These are phyloP conservation scores for Gymnoscopelus microlampas DNA, from an alignment of 2,797 vertebrate genomes.

Conservation along the genomic window DNA sequence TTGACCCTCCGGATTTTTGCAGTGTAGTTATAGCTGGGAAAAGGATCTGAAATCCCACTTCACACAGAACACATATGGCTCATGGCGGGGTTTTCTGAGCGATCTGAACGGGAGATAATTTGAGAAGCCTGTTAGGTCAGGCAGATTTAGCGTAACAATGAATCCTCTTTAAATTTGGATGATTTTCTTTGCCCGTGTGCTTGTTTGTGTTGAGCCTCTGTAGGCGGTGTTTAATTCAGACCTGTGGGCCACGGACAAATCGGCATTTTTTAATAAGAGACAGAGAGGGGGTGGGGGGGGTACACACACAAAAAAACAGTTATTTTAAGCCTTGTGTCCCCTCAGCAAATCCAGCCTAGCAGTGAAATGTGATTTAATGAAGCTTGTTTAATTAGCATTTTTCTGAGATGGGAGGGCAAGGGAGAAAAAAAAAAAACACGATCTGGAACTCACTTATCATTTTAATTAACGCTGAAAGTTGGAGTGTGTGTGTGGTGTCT, in stretches of 20 bases:
- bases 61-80: slow-evolving; percentile 38
- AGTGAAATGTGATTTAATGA: slow-evolving; percentile 78
- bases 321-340: slow-evolving; percentile 64
- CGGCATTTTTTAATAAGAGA: slow-evolving; percentile 61
- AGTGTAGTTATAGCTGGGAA: slow-evolving; percentile 23
- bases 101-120: slow-evolving; percentile 51
- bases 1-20: slow-evolving; percentile 12
- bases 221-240: slow-evolving; percentile 42
- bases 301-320: slow-evolving; percentile 22
- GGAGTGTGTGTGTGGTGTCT: slow-evolving; percentile 9
- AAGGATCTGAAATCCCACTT: slow-evolving; percentile 40
- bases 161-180: slow-evolving; percentile 54
- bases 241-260: slow-evolving; percentile 55
- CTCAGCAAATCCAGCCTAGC: slow-evolving; percentile 66
- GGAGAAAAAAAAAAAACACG: slow-evolving; percentile 37
- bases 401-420: slow-evolving; percentile 59
- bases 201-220: slow-evolving; percentile 41
- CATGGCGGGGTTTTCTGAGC: slow-evolving; percentile 28
- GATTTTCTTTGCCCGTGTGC: slow-evolving; percentile 33
- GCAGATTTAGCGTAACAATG: slow-evolving; percentile 48
- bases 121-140: slow-evolving; percentile 52
- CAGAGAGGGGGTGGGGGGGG: neutral
- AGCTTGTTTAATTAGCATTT: slow-evolving; percentile 80
- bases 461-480: slow-evolving; percentile 79
- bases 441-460: slow-evolving; percentile 75